Conservation (phyloP, 2,797 vertebrate species). For the Staurois parvus region DNA sequence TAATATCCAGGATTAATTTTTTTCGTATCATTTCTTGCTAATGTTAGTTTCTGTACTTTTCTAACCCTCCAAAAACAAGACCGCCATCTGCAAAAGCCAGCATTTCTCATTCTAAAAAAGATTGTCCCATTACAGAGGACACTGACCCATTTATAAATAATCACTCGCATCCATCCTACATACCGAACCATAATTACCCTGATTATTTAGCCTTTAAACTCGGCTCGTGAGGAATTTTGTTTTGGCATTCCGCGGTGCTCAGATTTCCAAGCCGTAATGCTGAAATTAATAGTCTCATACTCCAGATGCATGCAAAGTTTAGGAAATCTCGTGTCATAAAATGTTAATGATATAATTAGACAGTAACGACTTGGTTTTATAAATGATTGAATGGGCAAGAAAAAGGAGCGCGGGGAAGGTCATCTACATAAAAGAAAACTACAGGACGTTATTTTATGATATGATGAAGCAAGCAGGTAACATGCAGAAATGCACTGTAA, state of each 20-base stretch:
- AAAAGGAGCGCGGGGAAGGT: slow-evolving; percentile 52
- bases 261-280: slow-evolving; percentile 43
- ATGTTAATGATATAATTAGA: slow-evolving; percentile 64
- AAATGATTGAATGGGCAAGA: slow-evolving; percentile 62
- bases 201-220: slow-evolving; percentile 33
- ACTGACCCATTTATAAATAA: background rate
- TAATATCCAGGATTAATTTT: too few relatives aligned
- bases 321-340: slow-evolving; percentile 59
- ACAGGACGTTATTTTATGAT: slow-evolving; percentile 51
- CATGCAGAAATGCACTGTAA: slow-evolving; percentile 10
- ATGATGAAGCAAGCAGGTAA: slow-evolving; percentile 32
- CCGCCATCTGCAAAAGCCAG: too few relatives aligned
- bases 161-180: background rate
- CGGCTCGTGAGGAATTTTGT: slow-evolving; percentile 14
- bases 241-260: slow-evolving; percentile 41
- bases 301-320: slow-evolving; percentile 61
- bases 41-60: too few relatives aligned
- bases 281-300: slow-evolving; percentile 54
- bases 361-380: slow-evolving; percentile 61
- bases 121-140: background rate
- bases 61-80: background rate
- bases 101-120: too few relatives aligned
- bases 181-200: background rate
- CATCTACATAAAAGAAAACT: slow-evolving; percentile 61
- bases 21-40: too few relatives aligned